Conservation (phyloP, 2,888 invertebrate species). For the Cephalotes varians region DNA sequence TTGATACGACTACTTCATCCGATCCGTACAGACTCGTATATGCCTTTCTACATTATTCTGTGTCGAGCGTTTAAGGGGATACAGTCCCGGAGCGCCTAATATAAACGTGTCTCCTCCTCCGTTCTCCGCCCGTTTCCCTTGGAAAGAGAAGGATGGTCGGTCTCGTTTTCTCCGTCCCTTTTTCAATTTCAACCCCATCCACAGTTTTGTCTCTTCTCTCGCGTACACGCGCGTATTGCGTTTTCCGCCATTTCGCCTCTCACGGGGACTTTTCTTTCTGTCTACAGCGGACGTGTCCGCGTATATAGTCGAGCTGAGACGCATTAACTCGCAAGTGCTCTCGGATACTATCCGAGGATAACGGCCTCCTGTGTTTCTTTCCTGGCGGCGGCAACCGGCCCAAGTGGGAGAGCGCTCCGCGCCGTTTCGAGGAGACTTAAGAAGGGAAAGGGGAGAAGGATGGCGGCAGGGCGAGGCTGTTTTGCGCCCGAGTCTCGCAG, state of each 20-base stretch:
- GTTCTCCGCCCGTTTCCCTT: neutral
- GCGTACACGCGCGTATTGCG: constrained; percentile 28
- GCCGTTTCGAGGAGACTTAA: constrained; percentile 34
- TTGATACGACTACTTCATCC: constrained; percentile 22
- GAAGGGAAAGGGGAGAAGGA: constrained; percentile 15
- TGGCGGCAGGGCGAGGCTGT: constrained; percentile 21
- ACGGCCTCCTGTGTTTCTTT: constrained; percentile 62
- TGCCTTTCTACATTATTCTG: constrained; percentile 33
- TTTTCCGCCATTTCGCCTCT: constrained; percentile 38
- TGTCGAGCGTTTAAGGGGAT: constrained; percentile 28
- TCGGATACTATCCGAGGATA: constrained; percentile 59
- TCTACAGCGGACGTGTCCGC: constrained; percentile 47
- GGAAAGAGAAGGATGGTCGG: neutral
- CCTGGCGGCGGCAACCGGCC: constrained; percentile 26
- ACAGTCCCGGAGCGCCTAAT: constrained; percentile 35
- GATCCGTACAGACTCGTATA: constrained; percentile 21
- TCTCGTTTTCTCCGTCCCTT: constrained; percentile 19
- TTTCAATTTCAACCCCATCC: constrained; percentile 40
- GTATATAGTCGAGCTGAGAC: constrained; percentile 59
- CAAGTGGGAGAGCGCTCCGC: neutral
- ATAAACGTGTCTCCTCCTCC: constrained; percentile 30
- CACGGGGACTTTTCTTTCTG: constrained; percentile 50
- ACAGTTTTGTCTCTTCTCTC: constrained; percentile 20
- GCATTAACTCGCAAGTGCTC: constrained; percentile 65
- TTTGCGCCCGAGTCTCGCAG: constrained; percentile 54